Percentiles rank a stretch among this genome's conserved stretches.
Conservation (phyloP, 2,113 vertebrate species). For the Bos taurus region ARS-UCD2.0 NC_037340.1:9381001-9381500, state of each 20-base stretch:
- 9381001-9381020: background rate
- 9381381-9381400: too few relatives aligned
- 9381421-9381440: background rate
- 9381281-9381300: background rate
- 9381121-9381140: too few relatives aligned
- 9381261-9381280: background rate
- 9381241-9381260: background rate
- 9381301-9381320: background rate
- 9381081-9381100: background rate
- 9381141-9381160: background rate
- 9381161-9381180: too few relatives aligned
- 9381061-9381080: background rate
- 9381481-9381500: background rate
- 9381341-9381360: background rate
- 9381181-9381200: background rate
- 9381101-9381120: background rate
- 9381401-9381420: too few relatives aligned
- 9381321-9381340: background rate
- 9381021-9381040: background rate
- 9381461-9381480: background rate
- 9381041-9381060: background rate
- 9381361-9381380: background rate
- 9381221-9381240: background rate
- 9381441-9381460: background rate
- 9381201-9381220: background rate